phyloP scores from a whole-genome alignment of 2,113 vertebrate species.

The Pterocles burchelli region DNA sequence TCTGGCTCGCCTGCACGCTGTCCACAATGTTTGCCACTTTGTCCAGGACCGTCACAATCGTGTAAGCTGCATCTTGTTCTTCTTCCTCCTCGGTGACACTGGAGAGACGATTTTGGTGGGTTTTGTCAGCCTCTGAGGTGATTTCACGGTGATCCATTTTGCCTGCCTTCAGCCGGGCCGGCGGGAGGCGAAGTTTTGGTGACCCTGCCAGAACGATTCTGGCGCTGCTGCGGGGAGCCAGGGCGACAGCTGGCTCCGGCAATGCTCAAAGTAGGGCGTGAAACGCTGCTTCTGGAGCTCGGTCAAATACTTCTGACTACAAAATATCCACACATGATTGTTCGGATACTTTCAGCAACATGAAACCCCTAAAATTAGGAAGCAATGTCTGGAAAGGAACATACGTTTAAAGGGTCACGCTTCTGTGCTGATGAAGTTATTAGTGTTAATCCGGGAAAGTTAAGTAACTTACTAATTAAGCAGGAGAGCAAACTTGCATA shows the following conservation, averaged over 20 bases:
- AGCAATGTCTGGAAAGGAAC: conserved; percentile 70
- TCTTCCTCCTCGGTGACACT: conserved; percentile 84
- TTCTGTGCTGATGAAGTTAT: conserved; percentile 49
- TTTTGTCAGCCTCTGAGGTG: conserved; percentile 75
- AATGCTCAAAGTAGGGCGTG: conserved; percentile 73
- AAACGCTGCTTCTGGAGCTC: conserved; percentile 74
- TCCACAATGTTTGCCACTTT: conserved; percentile 94
- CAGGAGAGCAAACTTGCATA: conserved; percentile 56
- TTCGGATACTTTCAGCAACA: conserved; percentile 86
- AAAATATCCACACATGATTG: conserved; percentile 74
- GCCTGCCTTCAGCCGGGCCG: conserved; percentile 1
- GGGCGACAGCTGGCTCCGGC: conserved; percentile 65
- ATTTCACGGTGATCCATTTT: conserved; percentile 82
- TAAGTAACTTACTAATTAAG: conserved; percentile 69
- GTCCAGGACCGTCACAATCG: conserved; percentile 92
- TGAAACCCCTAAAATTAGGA: conserved; percentile 86
- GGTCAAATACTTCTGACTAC: conserved; percentile 80
- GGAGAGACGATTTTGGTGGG: conserved; percentile 80
- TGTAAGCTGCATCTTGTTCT: conserved; percentile 88
- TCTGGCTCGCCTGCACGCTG: conserved; percentile 91
- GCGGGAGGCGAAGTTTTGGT: conserved; percentile 1
- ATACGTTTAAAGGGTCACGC: conserved; percentile 62
- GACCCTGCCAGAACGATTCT: conserved; percentile 36
- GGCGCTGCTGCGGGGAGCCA: conserved; percentile 50
- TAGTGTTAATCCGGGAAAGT: conserved; percentile 64